Evolutionary conservation across 1,140 invertebrate genomes (phyloP), one percentile per base, ranked within the genome.

Genomic region (Pantala flavescens): DNA sequence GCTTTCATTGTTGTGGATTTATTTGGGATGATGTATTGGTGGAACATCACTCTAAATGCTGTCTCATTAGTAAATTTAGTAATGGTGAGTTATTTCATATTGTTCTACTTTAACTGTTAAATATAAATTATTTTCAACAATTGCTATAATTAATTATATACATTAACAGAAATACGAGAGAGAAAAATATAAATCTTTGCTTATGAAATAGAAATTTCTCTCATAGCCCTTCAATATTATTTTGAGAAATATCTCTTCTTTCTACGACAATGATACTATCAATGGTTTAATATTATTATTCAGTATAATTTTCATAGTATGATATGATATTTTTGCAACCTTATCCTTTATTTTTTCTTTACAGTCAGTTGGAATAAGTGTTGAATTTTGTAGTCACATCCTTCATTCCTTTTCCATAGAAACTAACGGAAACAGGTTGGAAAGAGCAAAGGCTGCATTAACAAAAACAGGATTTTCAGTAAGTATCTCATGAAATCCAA

Each of bases 321-420:
- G n/a, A n/a, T n/a, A n/a, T n/a, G n/a, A n/a, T n/a, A n/a, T n/a
- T n/a, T n/a, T n/a, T n/a, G n/a, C n/a, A n/a, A n/a, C n/a, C n/a
- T n/a, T n/a, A n/a, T n/a, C n/a, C n/a, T n/a, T n/a, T n/a, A n/a
- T n/a, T n/a, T n/a, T 80, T 79, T 77, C 78, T 76, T 84, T 86
- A 28, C 81, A 93, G 87, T 88, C 92, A 77, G 90, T 95, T 73
- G 96, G 96, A 79, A 98, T 98, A 76, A 91, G 93, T 0, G 96
- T 98, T 0, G 96, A 98, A 83, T 98, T 98, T 82, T 96, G 94
- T 79, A 93, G 93, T 71, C 96, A 98, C 78, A 91, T 96, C 49
- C 89, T 93, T 0, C 88, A 94, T 77, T 88, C 91, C 0, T 97
- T 91, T 82, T 87, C 90, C 21, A 84, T 88, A n/a, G 91, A 89